Evolutionary conservation across 30 jellyfish, hydroid and myxozoan genomes (phyloP), one percentile per base, ranked within the genome.

Genomic region (Hydractinia symbiolongicarpus): DNA sequence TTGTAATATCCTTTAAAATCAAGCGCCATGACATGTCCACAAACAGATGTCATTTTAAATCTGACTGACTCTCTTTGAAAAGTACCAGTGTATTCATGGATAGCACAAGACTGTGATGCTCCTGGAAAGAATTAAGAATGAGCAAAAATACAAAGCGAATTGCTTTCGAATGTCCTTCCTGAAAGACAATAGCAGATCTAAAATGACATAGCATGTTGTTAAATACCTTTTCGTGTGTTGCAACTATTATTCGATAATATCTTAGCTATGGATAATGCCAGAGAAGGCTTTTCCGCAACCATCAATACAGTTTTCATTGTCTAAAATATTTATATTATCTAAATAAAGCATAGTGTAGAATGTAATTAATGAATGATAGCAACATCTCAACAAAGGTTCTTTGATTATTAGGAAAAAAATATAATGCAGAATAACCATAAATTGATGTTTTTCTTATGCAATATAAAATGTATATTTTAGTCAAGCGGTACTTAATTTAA

Each of bases 281-380:
- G 84, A 13, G 97, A 90, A 13, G 97, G 97, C 90, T 90, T 90
- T 77, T 90, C 97, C 6, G 97, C 97, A 60, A 90, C 97, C 97
- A 90, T 90, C 73, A 90, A 79, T 16, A 90, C 94, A 50, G 94
- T 84, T 79, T 86, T 90, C 97, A 86, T 86, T 44, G 5, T 72
- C 55, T 56, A 8, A 51, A 51, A 21, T 7, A 19, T 72, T 7
- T 19, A 8, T 72, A 20, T 49, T 0, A 72, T 20, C 57, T 61
- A 16, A 51, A 6, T 72, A 72, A 72, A 20, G 0, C 4, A 66
- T 6, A 66, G 50, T 7, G 4, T 13, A 66, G 2, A 30, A 30
- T 30, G 44, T 30, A 30, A 30, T 30, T 30, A 30, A 30, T 30
- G 44, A 30, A 30, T 30, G 44, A 30, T 2, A 2, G 44, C 44